These are phyloP conservation scores for Orchestia grillus DNA, from an alignment of 1,140 invertebrate genomes.

Conservation along the genomic window DNA sequence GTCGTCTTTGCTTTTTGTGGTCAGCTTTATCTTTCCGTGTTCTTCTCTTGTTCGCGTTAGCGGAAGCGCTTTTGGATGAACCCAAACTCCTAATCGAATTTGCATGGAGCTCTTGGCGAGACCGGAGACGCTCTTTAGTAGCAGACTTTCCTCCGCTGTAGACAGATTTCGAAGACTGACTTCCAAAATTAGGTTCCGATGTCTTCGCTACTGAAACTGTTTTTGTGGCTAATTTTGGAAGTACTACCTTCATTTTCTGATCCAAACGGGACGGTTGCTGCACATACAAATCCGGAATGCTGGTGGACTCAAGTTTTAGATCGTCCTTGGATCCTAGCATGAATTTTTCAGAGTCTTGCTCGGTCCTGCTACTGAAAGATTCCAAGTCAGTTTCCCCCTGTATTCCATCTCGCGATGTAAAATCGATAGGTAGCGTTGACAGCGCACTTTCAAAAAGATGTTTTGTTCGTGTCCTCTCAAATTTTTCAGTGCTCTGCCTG, in stretches of 20 bases:
- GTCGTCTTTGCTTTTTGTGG: conserved; percentile 12
- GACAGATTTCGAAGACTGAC: neutral
- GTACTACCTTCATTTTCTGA: neutral
- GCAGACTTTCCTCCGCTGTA: neutral
- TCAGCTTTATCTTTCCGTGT: neutral
- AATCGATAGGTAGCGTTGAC: neutral
- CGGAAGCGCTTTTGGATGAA: neutral
- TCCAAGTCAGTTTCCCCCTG: neutral
- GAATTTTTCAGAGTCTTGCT: neutral
- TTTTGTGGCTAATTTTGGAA: neutral
- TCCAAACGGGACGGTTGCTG: neutral
- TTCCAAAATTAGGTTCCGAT: neutral
- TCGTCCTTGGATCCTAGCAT: neutral
- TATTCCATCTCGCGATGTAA: neutral
- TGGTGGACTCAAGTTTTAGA: neutral
- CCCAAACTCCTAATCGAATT: neutral
- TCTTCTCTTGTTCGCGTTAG: neutral
- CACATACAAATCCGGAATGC: neutral
- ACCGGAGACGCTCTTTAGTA: neutral
- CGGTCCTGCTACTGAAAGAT: neutral
- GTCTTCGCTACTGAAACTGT: neutral
- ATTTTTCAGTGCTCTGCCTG: neutral
- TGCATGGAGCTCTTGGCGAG: neutral
- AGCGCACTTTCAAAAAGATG: neutral
- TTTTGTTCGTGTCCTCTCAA: neutral